A percentile compares a stretch with the other conserved stretches of the same genome.
Evolutionary conservation across 2,113 vertebrate genomes (phyloP).

Genomic region (Alosa alosa): DNA sequence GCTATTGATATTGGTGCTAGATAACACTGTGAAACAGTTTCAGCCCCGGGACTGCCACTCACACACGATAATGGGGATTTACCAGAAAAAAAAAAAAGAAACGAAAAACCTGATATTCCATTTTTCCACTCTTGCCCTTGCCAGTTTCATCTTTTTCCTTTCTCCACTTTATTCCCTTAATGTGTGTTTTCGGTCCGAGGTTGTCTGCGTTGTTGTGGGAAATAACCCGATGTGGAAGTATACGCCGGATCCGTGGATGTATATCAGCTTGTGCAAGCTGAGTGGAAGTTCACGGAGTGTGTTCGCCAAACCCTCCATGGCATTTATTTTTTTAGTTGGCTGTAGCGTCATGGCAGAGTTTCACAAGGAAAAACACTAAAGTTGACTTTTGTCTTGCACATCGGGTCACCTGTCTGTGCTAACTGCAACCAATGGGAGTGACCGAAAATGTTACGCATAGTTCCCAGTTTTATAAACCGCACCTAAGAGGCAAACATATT

Average conservation of each 20-base stretch:
- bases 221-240: background rate
- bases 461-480: background rate
- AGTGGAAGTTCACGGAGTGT: background rate
- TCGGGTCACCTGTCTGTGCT: background rate
- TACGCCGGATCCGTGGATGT: background rate
- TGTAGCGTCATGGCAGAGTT: background rate
- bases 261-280: background rate
- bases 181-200: background rate
- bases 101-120: background rate
- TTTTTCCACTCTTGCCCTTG: background rate
- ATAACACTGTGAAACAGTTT: conserved; percentile 94
- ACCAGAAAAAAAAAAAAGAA: background rate
- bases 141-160: background rate
- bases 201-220: background rate
- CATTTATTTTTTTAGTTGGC: background rate
- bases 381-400: background rate
- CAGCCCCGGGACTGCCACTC: conserved; percentile 76
- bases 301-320: background rate
- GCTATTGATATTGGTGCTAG: conserved; percentile 96
- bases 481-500: background rate
- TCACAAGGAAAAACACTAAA: background rate
- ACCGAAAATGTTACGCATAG: background rate
- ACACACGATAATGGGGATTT: conserved; percentile 25
- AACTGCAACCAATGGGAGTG: background rate
- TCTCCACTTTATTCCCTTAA: background rate